Conservation (phyloP, 53 echinoderm and acorn worm genomes). For the Luidia sarsii region DNA sequence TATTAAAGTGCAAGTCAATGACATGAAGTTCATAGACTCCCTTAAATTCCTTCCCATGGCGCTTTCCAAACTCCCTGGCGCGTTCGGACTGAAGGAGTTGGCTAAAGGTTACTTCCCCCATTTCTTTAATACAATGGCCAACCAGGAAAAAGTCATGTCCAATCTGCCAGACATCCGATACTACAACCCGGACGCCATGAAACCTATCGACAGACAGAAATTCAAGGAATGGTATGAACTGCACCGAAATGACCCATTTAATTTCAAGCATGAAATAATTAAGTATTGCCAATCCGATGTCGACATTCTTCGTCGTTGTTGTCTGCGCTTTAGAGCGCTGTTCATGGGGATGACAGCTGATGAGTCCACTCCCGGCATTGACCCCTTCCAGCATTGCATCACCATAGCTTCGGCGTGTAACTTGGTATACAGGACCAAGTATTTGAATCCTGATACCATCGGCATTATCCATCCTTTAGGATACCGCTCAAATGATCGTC, state of each 20-base stretch:
- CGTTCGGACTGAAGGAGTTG: constrained; percentile 35
- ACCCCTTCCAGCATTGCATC: constrained; percentile 47
- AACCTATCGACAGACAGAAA: not conserved
- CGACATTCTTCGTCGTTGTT: constrained; percentile 25
- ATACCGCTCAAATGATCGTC: constrained; percentile 25
- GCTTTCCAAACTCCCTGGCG: constrained; percentile 16
- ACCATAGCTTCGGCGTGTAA: constrained; percentile 63
- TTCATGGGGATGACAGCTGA: constrained; percentile 30
- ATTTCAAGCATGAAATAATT: constrained; percentile 10
- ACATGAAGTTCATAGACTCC: constrained; percentile 10
- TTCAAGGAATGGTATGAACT: not conserved
- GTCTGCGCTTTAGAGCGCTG: constrained; percentile 11
- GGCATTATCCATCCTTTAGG: constrained; percentile 31
- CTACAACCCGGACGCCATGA: constrained; percentile 40
- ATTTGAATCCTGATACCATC: constrained; percentile 33
- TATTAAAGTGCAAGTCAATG: not conserved
- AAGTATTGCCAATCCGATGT: constrained; percentile 48
- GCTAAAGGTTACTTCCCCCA: constrained; percentile 45
- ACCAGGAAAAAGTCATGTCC: not conserved
- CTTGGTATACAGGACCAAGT: constrained; percentile 49
- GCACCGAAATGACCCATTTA: not conserved
- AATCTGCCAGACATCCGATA: not conserved
- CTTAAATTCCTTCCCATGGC: constrained; percentile 38
- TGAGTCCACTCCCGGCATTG: constrained; percentile 8
- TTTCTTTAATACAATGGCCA: constrained; percentile 34